phyloP scores from a whole-genome alignment of 2,113 vertebrate genomes.

The Cricetomys ansorgei region DNA sequence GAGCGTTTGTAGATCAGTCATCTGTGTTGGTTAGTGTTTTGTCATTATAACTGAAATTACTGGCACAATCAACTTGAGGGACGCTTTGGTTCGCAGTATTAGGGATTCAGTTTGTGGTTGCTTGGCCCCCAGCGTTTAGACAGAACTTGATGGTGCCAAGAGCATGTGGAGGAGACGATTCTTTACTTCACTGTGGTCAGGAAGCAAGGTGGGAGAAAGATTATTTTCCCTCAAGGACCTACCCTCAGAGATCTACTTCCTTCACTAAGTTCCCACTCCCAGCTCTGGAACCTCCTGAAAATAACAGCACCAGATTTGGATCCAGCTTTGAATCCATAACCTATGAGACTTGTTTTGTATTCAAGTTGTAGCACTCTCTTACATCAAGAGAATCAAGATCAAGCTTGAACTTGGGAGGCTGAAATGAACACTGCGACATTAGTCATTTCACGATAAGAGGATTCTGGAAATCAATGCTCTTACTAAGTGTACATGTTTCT shows the following conservation, averaged over 20 bases:
- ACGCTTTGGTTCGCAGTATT: not conserved
- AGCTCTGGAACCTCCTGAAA: not conserved
- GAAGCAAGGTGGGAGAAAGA: not conserved
- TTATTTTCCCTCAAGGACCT: not conserved
- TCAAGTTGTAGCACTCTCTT: not conserved
- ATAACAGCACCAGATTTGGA: too few relatives aligned
- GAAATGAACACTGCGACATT: not conserved
- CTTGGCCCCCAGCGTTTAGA: not conserved
- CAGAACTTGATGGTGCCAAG: not conserved
- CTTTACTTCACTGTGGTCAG: not conserved
- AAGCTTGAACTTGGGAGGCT: not conserved
- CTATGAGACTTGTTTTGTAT: too few relatives aligned
- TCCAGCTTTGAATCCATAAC: not conserved
- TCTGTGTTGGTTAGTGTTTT: not conserved
- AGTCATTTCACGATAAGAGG: not conserved
- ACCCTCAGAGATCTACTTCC: not conserved
- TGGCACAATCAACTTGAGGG: not conserved
- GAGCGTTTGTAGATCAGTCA: not conserved
- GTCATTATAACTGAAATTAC: not conserved
- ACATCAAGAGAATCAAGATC: slow-evolving; percentile 5
- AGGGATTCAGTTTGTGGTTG: not conserved
- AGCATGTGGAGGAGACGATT: not conserved
- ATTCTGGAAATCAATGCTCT: not conserved
- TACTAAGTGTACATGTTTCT: slow-evolving; percentile 19
- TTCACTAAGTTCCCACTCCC: too few relatives aligned